Base-by-base conservation (phyloP, 2,797 vertebrate species). In the Dicrostonyx torquatus region DNA sequence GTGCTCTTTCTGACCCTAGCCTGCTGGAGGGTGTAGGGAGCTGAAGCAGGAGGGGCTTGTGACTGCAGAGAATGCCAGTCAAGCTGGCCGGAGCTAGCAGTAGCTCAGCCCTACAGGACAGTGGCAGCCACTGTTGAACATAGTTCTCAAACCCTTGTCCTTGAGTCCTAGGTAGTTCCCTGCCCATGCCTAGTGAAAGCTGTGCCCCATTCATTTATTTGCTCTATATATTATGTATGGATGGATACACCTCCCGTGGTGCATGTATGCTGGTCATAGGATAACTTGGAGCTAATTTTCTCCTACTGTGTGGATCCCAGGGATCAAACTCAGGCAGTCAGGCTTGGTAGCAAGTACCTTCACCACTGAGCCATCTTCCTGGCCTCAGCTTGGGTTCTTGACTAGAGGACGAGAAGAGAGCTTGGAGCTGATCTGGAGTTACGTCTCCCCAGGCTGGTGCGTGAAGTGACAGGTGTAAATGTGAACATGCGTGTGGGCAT, bases 401-500 rank as follows among this genome's bases (percentile, higher is more conserved):
- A 45, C 66, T 76, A 26, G 92, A 24, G 4, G 20, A 29, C 22
- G 72, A 70, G 68, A 64, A 24, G 72, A 20, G 48, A 68, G 17
- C 80, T 8, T 17, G 72, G 72, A 64, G 43, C 87, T 97, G 83
- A 97, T 24, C 45, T 4, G 1, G 90, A 18, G 76, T 1, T 34
- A 29, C 48, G 7, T 86, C 45, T 15, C 95, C 9, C 1, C 98
- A 99, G 99, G 98, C 98, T 99, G 98, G 99, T 99, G 91, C 99
- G 99, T 0, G 99, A 99, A 98, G 99, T 99, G 94, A 99, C 99
- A 0, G 99, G 99, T 43, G 99, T 99, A 95, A 99, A 99, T n/a
- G 99, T 99, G 20, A 99, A 99, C 99, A 99, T 99, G 99, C 99
- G 99, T 0, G 99, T 99, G 26, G 99, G 99, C 96, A 99, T 99